A percentile compares a stretch with the other conserved stretches of the same genome.
phyloP scores from a whole-genome alignment of 2,797 vertebrate species.

The Helostoma temminkii region DNA sequence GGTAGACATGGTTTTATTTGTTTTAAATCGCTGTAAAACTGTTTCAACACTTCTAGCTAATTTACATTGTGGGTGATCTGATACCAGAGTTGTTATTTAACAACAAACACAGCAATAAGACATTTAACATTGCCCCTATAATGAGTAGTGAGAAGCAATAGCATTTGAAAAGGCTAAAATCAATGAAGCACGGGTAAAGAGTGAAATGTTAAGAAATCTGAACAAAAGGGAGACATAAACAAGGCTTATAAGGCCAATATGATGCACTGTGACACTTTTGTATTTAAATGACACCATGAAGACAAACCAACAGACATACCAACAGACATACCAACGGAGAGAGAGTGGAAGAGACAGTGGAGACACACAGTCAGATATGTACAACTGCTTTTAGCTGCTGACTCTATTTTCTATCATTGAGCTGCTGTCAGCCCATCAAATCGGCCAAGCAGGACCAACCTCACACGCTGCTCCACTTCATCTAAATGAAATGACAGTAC shows the following conservation, averaged over 20 bases:
- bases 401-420: slow-evolving; percentile 53
- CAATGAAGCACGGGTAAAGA: slow-evolving; percentile 26
- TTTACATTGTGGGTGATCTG: too few species aligned
- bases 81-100: too few species aligned
- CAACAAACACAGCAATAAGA: slow-evolving; percentile 15
- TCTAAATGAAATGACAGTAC: slow-evolving; percentile 88
- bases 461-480: slow-evolving; percentile 78
- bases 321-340: too few species aligned
- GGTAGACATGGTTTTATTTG: too few species aligned
- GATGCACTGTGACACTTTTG: slow-evolving; percentile 55
- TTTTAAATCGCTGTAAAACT: too few species aligned
- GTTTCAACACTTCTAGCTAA: too few species aligned
- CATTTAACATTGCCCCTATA: slow-evolving; percentile 23
- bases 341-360: too few species aligned
- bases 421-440: slow-evolving; percentile 66
- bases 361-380: slow-evolving; percentile 32
- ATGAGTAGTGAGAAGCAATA: slow-evolving; percentile 42
- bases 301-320: slow-evolving; percentile 43
- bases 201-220: too few species aligned
- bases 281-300: too few species aligned
- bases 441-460: slow-evolving; percentile 72
- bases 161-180: slow-evolving; percentile 42
- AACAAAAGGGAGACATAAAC: slow-evolving; percentile 18
- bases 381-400: slow-evolving; percentile 42
- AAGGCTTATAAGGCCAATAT: slow-evolving; percentile 12